Evolutionary conservation across 2,113 vertebrate genomes (phyloP), one percentile per base, ranked within the genome.

Genomic region (Ageneiosus marmoratus): DNA sequence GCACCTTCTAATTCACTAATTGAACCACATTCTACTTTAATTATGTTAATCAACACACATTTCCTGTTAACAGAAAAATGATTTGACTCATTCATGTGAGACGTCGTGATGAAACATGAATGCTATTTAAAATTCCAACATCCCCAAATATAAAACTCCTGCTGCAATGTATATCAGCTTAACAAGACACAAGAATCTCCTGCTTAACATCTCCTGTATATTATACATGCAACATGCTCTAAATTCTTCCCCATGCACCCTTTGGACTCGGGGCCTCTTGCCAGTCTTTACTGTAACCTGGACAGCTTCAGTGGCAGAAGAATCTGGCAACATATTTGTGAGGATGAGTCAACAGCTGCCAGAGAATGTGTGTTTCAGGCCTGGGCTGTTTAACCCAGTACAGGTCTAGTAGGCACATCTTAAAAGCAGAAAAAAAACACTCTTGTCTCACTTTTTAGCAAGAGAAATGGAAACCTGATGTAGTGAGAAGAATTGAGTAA

Each of bases 321-420:
- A 81, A 81, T 81, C 82, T 81, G 82, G 79, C 79, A 50, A 24
- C 24, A 27, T 72, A 44, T 53, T 69, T 73, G 41, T 51, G 29
- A 72, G 65, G 73, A 84, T 84, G 86, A 87, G 74, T 81, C 77
- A 83, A 80, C 29, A 55, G 46, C 67, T 84, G 72, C 82, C 82
- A 86, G 55, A 76, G 85, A 84, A 84, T 81, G 73, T 78, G 77
- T 51, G 79, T 77, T 41, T 62, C 62, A 55, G 73, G 10, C 29
- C 41, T 67, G 73, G 65, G 53, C 53, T 81, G 46, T 67, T 75
- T 58, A 32, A 50, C 44, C 29, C 60, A 69, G 70, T 80, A 44
- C 32, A 85, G 80, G 62, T 46, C 77, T 46, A 15, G 73, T 27
- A 11, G 82, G 86, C 69, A 87, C 50, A 34, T 37, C n/a, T 65